A percentile compares a stretch with the other conserved stretches of the same genome.
Evolutionary conservation across 2,113 vertebrate genomes (phyloP).

Genomic region (zebrafish (Danio rerio)): DNA sequence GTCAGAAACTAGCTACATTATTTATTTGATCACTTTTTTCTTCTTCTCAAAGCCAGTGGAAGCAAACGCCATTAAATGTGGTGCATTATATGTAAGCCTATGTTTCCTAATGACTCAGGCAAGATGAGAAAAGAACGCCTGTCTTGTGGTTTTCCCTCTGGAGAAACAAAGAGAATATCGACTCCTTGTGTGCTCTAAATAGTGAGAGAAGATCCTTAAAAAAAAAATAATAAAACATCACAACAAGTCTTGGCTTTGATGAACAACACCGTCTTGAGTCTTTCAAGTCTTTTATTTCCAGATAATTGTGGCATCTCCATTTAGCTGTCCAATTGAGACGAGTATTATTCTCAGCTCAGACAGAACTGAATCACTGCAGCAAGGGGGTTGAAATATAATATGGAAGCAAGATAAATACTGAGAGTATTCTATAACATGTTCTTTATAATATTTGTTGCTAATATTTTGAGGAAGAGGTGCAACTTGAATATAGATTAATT

Average conservation of each 20-base stretch:
- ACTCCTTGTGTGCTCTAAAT: neutral
- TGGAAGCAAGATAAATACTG: too few species aligned
- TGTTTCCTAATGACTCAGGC: constrained; percentile 8
- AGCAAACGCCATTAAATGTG: constrained; percentile 31
- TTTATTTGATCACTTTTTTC: constrained; percentile 32
- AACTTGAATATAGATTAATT: too few species aligned
- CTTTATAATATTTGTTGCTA: too few species aligned
- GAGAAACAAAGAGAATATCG: constrained; percentile 13
- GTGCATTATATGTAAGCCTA: constrained; percentile 7
- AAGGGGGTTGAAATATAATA: too few species aligned
- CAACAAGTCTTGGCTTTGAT: constrained; percentile 4
- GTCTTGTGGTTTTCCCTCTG: neutral
- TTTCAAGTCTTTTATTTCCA: constrained; percentile 16
- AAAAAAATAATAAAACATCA: constrained; percentile 9
- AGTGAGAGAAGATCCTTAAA: constrained; percentile 1
- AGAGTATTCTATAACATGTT: too few species aligned
- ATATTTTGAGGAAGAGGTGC: too few species aligned
- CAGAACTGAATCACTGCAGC: neutral
- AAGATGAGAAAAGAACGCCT: neutral
- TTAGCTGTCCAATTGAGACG: neutral
- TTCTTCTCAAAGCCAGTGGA: constrained; percentile 21
- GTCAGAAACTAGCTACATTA: constrained; percentile 24
- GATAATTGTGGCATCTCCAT: neutral
- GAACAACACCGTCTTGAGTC: constrained; percentile 13
- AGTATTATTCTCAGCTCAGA: constrained; percentile 1